Conservation (phyloP, 2,113 vertebrate genomes). For the Osmerus mordax region DNA sequence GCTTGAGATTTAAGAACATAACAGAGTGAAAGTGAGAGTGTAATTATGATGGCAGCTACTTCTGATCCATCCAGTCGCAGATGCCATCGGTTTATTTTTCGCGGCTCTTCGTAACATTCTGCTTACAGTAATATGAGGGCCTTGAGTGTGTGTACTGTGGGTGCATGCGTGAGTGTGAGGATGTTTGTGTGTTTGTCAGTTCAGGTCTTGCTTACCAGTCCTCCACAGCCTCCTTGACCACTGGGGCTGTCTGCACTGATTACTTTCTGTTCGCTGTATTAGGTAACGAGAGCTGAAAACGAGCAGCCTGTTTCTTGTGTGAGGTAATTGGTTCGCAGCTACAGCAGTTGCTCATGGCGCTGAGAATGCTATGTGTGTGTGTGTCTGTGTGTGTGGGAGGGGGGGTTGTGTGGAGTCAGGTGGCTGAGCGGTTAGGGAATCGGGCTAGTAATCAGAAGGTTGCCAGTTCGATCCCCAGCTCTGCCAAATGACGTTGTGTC, state of each 20-base stretch:
- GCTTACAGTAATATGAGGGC: background rate
- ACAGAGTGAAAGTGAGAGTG: conserved; percentile 4
- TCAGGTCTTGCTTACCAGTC: conserved; percentile 47
- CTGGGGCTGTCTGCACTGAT: conserved; percentile 54
- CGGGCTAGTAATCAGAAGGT: no score
- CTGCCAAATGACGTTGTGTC: no score
- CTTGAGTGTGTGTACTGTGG: background rate
- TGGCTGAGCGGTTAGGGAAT: no score
- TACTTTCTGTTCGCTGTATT: conserved; percentile 38
- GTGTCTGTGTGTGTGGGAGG: background rate
- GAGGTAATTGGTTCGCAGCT: conserved; percentile 48
- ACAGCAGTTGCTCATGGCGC: conserved; percentile 21
- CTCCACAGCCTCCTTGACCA: conserved; percentile 43
- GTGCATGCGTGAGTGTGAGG: conserved; percentile 1
- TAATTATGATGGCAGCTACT: no score
- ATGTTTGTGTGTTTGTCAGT: conserved; percentile 11
- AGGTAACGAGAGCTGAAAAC: conserved; percentile 50
- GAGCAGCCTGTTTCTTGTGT: conserved; percentile 37
- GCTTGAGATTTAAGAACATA: background rate
- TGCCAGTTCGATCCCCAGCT: no score
- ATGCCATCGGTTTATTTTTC: conserved; percentile 67
- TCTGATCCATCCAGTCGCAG: conserved; percentile 50
- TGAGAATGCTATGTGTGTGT: background rate
- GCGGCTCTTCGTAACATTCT: conserved; percentile 66
- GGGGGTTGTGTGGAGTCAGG: background rate